phyloP scores from a whole-genome alignment of 2,888 invertebrate genomes.

The Camptogramma bilineatum region DNA sequence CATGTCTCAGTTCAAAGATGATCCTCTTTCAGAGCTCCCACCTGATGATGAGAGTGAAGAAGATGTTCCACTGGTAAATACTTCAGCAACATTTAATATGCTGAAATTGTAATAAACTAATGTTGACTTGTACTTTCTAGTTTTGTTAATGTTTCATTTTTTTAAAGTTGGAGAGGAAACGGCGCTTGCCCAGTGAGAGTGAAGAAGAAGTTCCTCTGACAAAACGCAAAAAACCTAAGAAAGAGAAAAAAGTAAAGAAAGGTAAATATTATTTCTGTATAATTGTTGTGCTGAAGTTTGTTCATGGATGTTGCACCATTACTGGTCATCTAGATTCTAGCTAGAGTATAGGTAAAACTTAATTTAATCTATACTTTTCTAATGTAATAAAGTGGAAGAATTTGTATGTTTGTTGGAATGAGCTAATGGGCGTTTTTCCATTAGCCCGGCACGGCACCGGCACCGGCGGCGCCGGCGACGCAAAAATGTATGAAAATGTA shows the following conservation, averaged over 20 bases:
- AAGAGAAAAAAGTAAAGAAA: slow-evolving; percentile 83
- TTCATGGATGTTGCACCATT: not conserved
- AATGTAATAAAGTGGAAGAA: no score
- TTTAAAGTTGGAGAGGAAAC: slow-evolving; percentile 64
- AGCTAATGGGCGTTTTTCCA: no score
- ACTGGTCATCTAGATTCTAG: no score
- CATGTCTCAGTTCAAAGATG: slow-evolving; percentile 88
- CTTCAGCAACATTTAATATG: not conserved
- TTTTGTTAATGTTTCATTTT: slow-evolving; percentile 2
- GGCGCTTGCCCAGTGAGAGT: slow-evolving; percentile 82
- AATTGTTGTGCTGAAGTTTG: not conserved
- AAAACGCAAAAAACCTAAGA: slow-evolving; percentile 88
- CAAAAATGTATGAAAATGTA: no score
- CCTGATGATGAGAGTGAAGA: slow-evolving; percentile 88
- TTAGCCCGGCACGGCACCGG: no score
- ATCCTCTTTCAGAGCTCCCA: slow-evolving; percentile 78
- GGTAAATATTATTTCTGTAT: slow-evolving; percentile 52
- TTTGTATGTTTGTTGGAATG: no score
- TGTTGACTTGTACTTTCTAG: not conserved
- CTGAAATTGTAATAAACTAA: not conserved
- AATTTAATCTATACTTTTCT: no score
- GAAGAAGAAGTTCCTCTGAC: slow-evolving; percentile 91
- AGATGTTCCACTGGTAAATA: slow-evolving; percentile 89
- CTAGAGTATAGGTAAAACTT: no score
- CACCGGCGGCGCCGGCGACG: no score